Base-by-base conservation (phyloP, 2,113 vertebrate species). In the Peromyscus polionotus region DNA sequence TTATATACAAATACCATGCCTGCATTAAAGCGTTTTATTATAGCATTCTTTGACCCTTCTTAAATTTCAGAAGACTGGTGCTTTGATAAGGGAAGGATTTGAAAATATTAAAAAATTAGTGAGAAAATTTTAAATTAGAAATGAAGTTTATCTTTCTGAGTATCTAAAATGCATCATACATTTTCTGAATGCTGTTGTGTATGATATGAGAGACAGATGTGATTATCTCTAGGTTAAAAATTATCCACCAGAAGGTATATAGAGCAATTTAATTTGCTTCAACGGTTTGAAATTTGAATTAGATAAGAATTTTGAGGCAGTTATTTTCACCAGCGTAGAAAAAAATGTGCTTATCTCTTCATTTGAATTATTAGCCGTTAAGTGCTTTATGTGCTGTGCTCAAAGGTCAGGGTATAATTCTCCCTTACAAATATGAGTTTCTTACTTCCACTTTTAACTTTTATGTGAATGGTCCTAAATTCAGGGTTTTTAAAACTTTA, bases 341-440 rank as follows among this genome's bases (percentile, higher is more conserved):
- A 88, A 31, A 88, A 88, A 73, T 81, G 39, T 68, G 39, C 90
- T 93, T 88, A 88, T 70, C 54, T 92, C 75, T 76, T 72, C 39
- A 59, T 95, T 94, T 81, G 75, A 89, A 88, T 91, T 83, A 76
- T 31, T 75, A 86, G 54, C 95, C 73, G 93, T 94, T 96, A 72
- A 86, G 68, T 88, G 42, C 42, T 73, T 94, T 90, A 89, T 95
- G n/a, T 61, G 48, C 54, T 88, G 26, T 19, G n/a, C n/a, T 63
- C 70, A 93, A 91, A 98, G 95, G 88, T 97, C 85, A 95, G 85
- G 54, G 93, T 94, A 59, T 57, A 14, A 96, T 7, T 65, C 36
- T 93, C 94, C 20, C 42, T 96, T 94, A 92, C 42, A 92, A 81
- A 80, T 77, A 67, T 93, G 79, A 96, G 65, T 17, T 96, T 85